Evolutionary conservation across 2,888 invertebrate species (phyloP).

Genomic region (Crioceris asparagi): DNA sequence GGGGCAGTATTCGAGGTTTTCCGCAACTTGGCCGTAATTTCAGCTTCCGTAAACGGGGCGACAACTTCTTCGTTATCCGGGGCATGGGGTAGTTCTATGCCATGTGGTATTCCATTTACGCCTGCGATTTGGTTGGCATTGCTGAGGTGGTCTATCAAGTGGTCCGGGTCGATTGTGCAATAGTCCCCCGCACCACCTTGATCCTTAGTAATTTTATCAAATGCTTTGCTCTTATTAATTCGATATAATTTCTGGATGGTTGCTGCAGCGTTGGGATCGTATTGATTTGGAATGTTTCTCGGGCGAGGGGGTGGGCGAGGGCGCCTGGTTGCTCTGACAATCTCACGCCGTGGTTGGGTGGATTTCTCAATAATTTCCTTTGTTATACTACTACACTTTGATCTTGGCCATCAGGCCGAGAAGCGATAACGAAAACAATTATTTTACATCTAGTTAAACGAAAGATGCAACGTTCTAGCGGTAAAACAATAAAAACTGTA

Average conservation of each 20-base stretch:
- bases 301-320: too few relatives aligned
- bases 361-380: too few relatives aligned
- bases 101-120: neutral
- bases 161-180: conserved; percentile 4
- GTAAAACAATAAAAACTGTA: too few relatives aligned
- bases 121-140: neutral
- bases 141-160: conserved; percentile 5
- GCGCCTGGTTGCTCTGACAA: too few relatives aligned
- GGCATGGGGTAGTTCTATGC: conserved; percentile 1
- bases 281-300: too few relatives aligned
- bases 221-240: neutral
- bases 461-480: too few relatives aligned
- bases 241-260: conserved; percentile 7
- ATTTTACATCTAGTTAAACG: too few relatives aligned
- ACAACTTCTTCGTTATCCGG: neutral
- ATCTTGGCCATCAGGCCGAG: too few relatives aligned
- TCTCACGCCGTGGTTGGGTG: too few relatives aligned
- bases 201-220: neutral
- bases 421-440: too few relatives aligned
- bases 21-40: conserved; percentile 4
- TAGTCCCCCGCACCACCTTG: neutral
- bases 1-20: too few relatives aligned
- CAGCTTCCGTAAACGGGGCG: neutral
- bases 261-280: conserved; percentile 4
- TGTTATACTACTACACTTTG: too few relatives aligned